Evolutionary conservation across 2,888 invertebrate genomes (phyloP), one percentile per base, ranked within the genome.

Genomic region (Dasysyrphus albostriatus): DNA sequence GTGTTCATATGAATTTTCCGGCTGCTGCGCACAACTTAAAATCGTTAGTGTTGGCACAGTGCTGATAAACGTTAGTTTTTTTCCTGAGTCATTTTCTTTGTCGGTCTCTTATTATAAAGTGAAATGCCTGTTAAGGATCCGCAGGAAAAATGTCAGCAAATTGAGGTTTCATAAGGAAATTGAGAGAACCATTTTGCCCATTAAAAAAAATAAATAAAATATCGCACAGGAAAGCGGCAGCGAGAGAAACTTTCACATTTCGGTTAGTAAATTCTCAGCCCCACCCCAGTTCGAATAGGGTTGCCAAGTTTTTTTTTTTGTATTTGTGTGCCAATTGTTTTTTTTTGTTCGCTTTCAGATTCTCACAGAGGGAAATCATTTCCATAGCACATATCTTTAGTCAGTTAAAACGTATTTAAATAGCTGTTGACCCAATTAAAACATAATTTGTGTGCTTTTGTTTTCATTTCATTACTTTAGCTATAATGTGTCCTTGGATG

Each of bases 231-330:
- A 34, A 51, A 49, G 7, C 29, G 8, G 42, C 9, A 47, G 16
- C 12, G 8, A 19, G 29, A 65, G 29, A 34, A 63, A 12, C n/a
- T 54, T 75, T 24, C 12, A 10, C 6, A 47, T 32, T 78, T 39
- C 47, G 69, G 54, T 39, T 67, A 69, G 47, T 61, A 67, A 44
- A 32, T 54, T 72, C 24, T 63, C 70, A 74, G 85, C 85, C 82
- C 85, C 85, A 85, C 85, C 85, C 82, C 82, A 63, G 51, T 37
- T 58, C 24, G 12, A 14, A 7, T 51, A 85, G 82, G 63, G 85
- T 85, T 85, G 85, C 82, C 85, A 85, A 77, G 54, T 54, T 76
- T 32, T 61, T 69, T 63, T 59, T 61, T 12, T 61, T 37, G 3
- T 9, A 3, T 49, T 73, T 34, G 39, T 42, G 74, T 67, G 74